Evolutionary conservation across 1,140 invertebrate species (phyloP), one percentile per base, ranked within the genome.

Genomic region (Myzus persicae): DNA sequence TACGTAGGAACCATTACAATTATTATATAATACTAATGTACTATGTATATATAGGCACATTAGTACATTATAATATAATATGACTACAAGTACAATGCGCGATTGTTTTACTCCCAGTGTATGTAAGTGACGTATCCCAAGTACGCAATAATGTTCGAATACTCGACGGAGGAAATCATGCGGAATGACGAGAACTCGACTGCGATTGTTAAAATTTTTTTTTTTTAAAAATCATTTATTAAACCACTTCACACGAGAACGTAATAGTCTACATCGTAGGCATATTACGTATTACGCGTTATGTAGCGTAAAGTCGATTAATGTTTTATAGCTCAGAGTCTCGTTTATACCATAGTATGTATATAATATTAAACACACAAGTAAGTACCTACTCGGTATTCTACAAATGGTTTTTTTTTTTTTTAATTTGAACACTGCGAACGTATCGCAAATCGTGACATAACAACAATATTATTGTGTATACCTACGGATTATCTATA

Each of bases 161-260:
- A 85, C 84, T 85, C 44, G 85, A 46, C 85, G 5, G 46, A 46
- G 46, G 42, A 46, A 87, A 87, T 87, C 84, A 87, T 87, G 82
- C 24, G 82, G 84, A 46, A 85, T 31, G 40, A 44, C 9, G 38
- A 85, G 40, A 85, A 85, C 84, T 85, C 40, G 84, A 44, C 84
- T 44, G 38, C 24, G 40, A 85, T 85, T 85, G 82, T 42, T 40
- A 42, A 44, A 44, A 18, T 85, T 85, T 85, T 85, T 85, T 38
- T 85, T 85, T 38, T 26, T 44, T 31, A 14, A 1, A 85, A 85
- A 85, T 76, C 59, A 76, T 76, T n/a, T 76, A 76, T n/a, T 76
- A 76, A 76, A 76, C 31, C 42, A 44, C 26, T 85, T 85, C 84
- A 85, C 38, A 85, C 84, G 40, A 31, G 40, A 26, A 85, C 82